Percentiles rank a stretch among this genome's conserved stretches.
phyloP scores from a whole-genome alignment of 2,888 invertebrate species.

The Oscheius sp. region DNA sequence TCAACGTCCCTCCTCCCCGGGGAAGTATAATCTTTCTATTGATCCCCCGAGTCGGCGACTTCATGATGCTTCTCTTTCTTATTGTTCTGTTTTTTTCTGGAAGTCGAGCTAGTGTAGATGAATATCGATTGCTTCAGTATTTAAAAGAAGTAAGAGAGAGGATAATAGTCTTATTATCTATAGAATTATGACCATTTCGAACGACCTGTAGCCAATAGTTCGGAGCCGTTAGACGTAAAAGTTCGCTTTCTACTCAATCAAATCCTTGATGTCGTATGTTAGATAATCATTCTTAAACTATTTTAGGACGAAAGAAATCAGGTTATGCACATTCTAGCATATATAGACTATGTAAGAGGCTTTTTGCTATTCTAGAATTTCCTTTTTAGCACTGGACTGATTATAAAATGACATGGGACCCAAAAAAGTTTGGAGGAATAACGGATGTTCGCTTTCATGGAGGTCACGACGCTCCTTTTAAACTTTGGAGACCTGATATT shows the following conservation, averaged over 20 bases:
- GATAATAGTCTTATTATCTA: slow-evolving; percentile 3
- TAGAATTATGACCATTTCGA: slow-evolving; percentile 59
- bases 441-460: slow-evolving; percentile 46
- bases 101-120: slow-evolving; percentile 47
- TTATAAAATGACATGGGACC: slow-evolving; percentile 57
- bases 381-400: slow-evolving; percentile 55
- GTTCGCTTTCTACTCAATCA: slow-evolving; percentile 57
- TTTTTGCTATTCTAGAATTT: background rate
- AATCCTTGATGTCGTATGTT: slow-evolving; percentile 49
- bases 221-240: slow-evolving; percentile 49
- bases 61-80: slow-evolving; percentile 9
- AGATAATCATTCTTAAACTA: background rate
- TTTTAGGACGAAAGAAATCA: slow-evolving; percentile 56
- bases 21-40: slow-evolving; percentile 28
- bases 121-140: slow-evolving; percentile 51
- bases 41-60: slow-evolving; percentile 17
- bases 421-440: slow-evolving; percentile 50
- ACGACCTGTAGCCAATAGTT: slow-evolving; percentile 51
- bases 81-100: no score
- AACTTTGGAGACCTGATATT: slow-evolving; percentile 55
- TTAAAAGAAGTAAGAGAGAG: slow-evolving; percentile 50
- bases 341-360: slow-evolving; percentile 56
- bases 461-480: slow-evolving; percentile 47
- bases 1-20: slow-evolving; percentile 6
- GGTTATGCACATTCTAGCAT: slow-evolving; percentile 56